Evolutionary conservation across 1,140 invertebrate species (phyloP), one percentile per base, ranked within the genome.

Genomic region (Geopemphigus sp.): DNA sequence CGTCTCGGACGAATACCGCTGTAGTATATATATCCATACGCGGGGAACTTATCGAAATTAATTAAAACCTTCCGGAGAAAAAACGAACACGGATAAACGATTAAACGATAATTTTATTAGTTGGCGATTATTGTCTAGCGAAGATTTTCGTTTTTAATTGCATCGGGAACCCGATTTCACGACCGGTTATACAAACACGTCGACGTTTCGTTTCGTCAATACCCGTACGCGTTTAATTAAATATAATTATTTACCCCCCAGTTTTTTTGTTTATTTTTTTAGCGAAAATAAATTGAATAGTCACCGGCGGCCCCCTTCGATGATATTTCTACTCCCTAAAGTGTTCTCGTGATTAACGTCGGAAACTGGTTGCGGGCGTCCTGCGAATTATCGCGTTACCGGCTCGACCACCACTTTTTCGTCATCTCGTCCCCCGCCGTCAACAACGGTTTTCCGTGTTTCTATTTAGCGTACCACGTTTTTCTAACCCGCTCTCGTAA

Each of bases 131-230:
- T 11, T 64, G 32, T 64, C 32, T 64, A 39, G n/a, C 32, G n/a
- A 64, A 64, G n/a, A 14, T 50, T 50, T 70, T n/a, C 45, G 22
- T 26, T 47, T 70, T 70, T 50, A 50, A 53, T 70, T 53, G 24
- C 66, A 12, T 70, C 10, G 10, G 10, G 15, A 70, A 50, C 45
- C 26, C 15, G 47, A 70, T 70, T 53, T 53, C 24, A 70, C 24
- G 45, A 70, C 66, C 66, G 66, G 66, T 70, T 70, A 26, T 70
- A 26, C 22, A 53, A 50, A 53, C 47, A 68, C 24, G 24, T 53
- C 19, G 66, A 70, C 47, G 66, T 70, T n/a, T n/a, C 47, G 66
- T 70, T 70, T 53, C 53, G 66, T 70, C 47, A 70, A 70, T 70
- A 50, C 24, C 53, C 19, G 53, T 26, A 29, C 47, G 66, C 47